Evolutionary conservation across 2,797 vertebrate genomes (phyloP).

Genomic region (Tympanoctomys barrerae): DNA sequence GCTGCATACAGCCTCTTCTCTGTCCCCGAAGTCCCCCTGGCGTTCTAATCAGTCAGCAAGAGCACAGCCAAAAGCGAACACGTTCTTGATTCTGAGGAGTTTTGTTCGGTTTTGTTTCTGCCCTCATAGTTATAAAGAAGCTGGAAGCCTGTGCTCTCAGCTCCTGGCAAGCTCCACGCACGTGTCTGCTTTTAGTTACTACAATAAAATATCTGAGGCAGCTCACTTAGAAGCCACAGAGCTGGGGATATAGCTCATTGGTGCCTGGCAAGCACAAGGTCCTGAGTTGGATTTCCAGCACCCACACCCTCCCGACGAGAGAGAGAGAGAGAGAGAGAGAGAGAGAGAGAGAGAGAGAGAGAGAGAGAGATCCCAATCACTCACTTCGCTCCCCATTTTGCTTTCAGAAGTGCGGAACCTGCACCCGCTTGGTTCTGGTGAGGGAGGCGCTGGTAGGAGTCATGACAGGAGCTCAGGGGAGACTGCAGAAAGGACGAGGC

Average conservation of each 20-base stretch:
- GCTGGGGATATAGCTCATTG: no score
- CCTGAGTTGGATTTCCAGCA: no score
- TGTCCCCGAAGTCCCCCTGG: not conserved
- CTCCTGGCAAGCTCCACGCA: not conserved
- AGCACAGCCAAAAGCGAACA: not conserved
- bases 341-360: no score
- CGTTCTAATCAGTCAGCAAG: not conserved
- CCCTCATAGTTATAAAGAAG: not conserved
- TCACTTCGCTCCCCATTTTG: not conserved
- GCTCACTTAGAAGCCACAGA: not conserved
- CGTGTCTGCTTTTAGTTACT: not conserved
- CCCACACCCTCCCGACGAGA: no score
- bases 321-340: no score
- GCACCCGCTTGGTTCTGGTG: fast-evolving
- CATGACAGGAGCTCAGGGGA: no score
- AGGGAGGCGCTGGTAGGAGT: no score
- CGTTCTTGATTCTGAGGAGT: fast-evolving
- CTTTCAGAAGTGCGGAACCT: not conserved
- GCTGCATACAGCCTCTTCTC: not conserved
- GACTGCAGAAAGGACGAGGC: not conserved
- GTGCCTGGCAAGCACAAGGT: no score
- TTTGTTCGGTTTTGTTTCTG: not conserved
- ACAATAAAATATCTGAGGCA: not conserved
- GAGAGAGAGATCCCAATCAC: no score
- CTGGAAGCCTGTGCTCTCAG: not conserved